A percentile compares a stretch with the other conserved stretches of the same genome.
Evolutionary conservation across 1,140 invertebrate species (phyloP).

Genomic region (Brachionus manjavacas): DNA sequence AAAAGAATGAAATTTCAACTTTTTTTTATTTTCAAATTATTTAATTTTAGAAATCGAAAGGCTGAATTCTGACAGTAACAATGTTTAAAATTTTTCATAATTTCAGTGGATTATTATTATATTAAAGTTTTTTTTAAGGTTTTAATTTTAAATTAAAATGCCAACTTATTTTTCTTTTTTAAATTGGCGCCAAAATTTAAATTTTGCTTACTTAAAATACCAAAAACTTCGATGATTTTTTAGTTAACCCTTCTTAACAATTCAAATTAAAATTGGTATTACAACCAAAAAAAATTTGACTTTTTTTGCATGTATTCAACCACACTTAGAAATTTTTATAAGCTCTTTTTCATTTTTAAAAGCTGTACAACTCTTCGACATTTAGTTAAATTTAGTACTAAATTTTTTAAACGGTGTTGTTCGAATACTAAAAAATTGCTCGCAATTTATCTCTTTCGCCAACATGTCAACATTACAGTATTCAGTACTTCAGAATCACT

Average conservation of each 20-base stretch:
- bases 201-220: not conserved
- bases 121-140: not conserved
- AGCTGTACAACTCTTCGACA: not conserved
- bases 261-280: not conserved
- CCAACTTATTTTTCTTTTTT: not conserved
- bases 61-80: too few relatives aligned
- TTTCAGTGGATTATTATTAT: too few relatives aligned
- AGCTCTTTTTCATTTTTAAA: not conserved
- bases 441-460: not conserved
- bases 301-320: not conserved
- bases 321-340: not conserved
- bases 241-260: not conserved
- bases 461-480: slow-evolving; percentile 23
- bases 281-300: not conserved
- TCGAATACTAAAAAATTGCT: not conserved
- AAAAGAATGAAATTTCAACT: too few relatives aligned
- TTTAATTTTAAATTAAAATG: not conserved
- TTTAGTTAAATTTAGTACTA: not conserved
- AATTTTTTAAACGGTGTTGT: not conserved
- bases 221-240: slow-evolving; percentile 18
- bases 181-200: not conserved
- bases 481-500: slow-evolving; percentile 20
- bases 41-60: not conserved
- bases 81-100: too few relatives aligned
- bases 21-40: not conserved